phyloP scores from a whole-genome alignment of 2,888 invertebrate genomes.

The Oxycera nigricornis region DNA sequence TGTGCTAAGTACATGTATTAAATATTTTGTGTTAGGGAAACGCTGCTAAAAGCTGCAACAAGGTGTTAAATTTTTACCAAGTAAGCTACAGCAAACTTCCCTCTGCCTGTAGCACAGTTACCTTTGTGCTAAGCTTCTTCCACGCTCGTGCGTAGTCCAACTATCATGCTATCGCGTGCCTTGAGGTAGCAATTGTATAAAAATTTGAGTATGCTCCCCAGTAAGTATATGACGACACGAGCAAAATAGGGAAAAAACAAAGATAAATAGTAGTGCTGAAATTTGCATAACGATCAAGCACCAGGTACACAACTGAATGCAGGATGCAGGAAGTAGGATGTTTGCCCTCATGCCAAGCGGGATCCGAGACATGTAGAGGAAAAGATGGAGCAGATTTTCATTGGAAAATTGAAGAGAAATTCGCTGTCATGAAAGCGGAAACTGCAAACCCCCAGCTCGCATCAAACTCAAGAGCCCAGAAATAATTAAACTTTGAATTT shows the following conservation, averaged over 20 bases:
- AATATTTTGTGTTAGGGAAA: constrained; percentile 15
- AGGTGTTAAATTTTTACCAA: constrained; percentile 16
- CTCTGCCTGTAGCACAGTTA: not conserved
- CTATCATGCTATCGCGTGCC: not conserved
- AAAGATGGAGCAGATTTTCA: constrained; percentile 24
- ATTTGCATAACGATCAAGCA: constrained; percentile 39
- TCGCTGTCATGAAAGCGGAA: constrained; percentile 2
- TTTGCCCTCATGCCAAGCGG: not conserved
- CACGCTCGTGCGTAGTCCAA: not conserved
- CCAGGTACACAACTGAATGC: constrained; percentile 1
- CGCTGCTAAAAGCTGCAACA: not conserved
- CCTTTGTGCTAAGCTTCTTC: not conserved
- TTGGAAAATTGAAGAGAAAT: constrained; percentile 11
- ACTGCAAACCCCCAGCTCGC: constrained; percentile 7
- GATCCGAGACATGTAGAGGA: not conserved
- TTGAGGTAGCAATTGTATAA: constrained; percentile 1
- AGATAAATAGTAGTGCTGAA: constrained; percentile 39
- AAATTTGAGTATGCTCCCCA: constrained; percentile 14
- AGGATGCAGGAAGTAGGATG: constrained; percentile 10
- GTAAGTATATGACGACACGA: not conserved
- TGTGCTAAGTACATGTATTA: constrained; percentile 22
- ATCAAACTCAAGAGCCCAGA: constrained; percentile 41
- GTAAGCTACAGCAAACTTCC: not conserved
- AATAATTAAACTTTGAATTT: constrained; percentile 48
- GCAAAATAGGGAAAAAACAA: not conserved